These are phyloP conservation scores for Salvator merianae DNA, from an alignment of 2,113 vertebrate species.

Conservation along the genomic window DNA sequence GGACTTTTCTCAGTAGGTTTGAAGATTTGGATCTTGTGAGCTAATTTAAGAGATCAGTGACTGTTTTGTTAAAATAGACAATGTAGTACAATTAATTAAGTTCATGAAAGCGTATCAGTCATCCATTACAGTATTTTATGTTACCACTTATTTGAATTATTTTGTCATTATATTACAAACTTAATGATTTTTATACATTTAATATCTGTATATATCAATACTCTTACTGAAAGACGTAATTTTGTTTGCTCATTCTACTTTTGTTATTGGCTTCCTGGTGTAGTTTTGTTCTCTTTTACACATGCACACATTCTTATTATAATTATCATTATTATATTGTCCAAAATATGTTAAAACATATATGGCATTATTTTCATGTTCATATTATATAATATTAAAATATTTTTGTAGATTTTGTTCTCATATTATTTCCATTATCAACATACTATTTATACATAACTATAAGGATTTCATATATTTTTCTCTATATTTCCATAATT, in stretches of 20 bases:
- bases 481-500: neutral
- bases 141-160: constrained; percentile 62
- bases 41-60: constrained; percentile 66
- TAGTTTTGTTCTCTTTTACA: constrained; percentile 46
- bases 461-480: constrained; percentile 17
- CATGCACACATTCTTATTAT: constrained; percentile 57
- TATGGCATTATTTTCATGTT: constrained; percentile 61
- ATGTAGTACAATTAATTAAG: constrained; percentile 42
- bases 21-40: constrained; percentile 73
- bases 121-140: constrained; percentile 38
- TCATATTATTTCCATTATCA: constrained; percentile 64
- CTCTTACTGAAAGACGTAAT: constrained; percentile 52
- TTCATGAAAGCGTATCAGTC: constrained; percentile 63
- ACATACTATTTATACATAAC: constrained; percentile 56
- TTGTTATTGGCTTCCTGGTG: constrained; percentile 38
- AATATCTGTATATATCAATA: constrained; percentile 48
- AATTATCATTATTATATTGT: constrained; percentile 35
- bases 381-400: constrained; percentile 76
- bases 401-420: constrained; percentile 72
- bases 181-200: constrained; percentile 25
- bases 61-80: constrained; percentile 58
- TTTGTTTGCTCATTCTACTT: constrained; percentile 39
- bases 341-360: constrained; percentile 52
- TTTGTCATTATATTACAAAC: constrained; percentile 58
- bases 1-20: constrained; percentile 74